Conservation (phyloP, 1,140 invertebrate species). For the Zaprionus camerounensis region DNA sequence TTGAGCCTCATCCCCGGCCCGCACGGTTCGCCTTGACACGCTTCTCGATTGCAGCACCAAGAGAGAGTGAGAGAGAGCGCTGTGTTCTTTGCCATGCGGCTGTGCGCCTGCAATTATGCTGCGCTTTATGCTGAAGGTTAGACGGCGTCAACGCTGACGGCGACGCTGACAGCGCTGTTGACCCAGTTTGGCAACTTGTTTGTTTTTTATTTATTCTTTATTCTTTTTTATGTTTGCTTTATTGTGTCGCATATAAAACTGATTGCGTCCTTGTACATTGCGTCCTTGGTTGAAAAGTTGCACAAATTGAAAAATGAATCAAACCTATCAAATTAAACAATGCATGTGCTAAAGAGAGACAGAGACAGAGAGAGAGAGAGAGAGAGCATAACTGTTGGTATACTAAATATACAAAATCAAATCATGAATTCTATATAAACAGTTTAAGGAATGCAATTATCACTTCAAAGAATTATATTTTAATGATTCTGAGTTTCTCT, state of each 20-base stretch:
- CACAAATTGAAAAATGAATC: conserved; percentile 54
- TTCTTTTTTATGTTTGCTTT: conserved; percentile 24
- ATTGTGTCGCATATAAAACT: conserved; percentile 28
- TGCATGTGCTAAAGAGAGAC: conserved; percentile 33
- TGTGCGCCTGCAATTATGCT: conserved; percentile 74
- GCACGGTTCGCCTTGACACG: conserved; percentile 67
- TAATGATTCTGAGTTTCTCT: neutral
- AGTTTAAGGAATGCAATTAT: neutral
- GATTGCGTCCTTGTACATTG: conserved; percentile 63
- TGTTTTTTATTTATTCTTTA: conserved; percentile 13
- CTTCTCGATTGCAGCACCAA: conserved; percentile 45
- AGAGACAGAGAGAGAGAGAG: too few relatives aligned
- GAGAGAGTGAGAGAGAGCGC: conserved; percentile 6
- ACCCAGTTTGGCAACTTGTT: conserved; percentile 59
- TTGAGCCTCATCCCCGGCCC: conserved; percentile 35
- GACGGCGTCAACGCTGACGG: conserved; percentile 20
- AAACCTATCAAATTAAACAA: conserved; percentile 48
- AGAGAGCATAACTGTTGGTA: too few relatives aligned
- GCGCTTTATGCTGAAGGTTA: conserved; percentile 78
- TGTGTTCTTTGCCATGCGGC: conserved; percentile 43
- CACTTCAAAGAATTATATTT: too few relatives aligned
- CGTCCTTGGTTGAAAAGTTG: conserved; percentile 52
- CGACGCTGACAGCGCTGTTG: conserved; percentile 48
- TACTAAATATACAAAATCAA: too few relatives aligned
- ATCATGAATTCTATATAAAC: too few relatives aligned